phyloP scores from a whole-genome alignment of 53 echinoderm and acorn worm species.

The Patiria pectinifera region DNA sequence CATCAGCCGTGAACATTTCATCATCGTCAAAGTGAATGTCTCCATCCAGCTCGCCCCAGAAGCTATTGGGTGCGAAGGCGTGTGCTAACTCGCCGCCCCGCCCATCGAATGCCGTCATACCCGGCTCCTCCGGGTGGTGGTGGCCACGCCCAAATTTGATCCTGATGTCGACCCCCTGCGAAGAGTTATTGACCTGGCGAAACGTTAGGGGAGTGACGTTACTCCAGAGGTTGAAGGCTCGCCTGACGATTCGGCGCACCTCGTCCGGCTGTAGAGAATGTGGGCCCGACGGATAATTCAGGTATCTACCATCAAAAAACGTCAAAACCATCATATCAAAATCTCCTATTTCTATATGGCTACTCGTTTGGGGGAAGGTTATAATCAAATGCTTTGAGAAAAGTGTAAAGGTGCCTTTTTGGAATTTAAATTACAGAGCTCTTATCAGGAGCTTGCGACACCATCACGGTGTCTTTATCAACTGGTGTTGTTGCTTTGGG shows the following conservation, averaged over 20 bases:
- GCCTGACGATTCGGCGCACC: slow-evolving; percentile 17
- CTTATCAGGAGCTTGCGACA: no score
- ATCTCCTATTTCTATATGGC: background rate
- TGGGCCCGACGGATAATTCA: slow-evolving; percentile 30
- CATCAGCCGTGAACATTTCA: slow-evolving; percentile 70
- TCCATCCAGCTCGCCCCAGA: slow-evolving; percentile 84
- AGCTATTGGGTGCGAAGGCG: slow-evolving; percentile 87
- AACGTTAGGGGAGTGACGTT: slow-evolving; percentile 54
- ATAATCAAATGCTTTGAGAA: no score
- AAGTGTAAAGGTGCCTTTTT: no score
- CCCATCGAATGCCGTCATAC: slow-evolving; percentile 71
- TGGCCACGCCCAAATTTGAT: slow-evolving; percentile 68
- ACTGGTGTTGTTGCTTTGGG: no score
- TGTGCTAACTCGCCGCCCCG: slow-evolving; percentile 85
- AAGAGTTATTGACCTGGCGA: background rate
- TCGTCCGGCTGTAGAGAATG: background rate
- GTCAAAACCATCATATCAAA: background rate
- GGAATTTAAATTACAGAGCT: no score
- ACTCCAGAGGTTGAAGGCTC: slow-evolving; percentile 57
- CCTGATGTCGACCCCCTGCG: slow-evolving; percentile 67
- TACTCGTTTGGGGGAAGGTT: background rate
- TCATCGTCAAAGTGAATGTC: slow-evolving; percentile 91
- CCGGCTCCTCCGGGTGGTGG: slow-evolving; percentile 58
- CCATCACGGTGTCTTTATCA: no score
- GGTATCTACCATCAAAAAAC: slow-evolving; percentile 5